Conservation (phyloP, 2,888 invertebrate genomes). For the Aethes cnicana region DNA sequence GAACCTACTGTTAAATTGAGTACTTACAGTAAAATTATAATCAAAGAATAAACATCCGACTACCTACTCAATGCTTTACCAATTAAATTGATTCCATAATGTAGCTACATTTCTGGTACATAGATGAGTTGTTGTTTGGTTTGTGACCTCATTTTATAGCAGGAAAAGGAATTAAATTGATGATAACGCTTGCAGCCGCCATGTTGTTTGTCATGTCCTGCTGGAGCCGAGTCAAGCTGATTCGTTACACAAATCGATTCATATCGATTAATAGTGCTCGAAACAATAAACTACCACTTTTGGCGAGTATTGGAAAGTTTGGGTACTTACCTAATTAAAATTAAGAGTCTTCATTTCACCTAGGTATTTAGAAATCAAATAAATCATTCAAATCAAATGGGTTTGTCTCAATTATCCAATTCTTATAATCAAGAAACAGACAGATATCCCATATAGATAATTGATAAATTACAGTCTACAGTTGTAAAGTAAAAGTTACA, state of each 20-base stretch:
- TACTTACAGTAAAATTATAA: too few relatives aligned
- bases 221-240: slow-evolving; percentile 3
- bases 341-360: too few relatives aligned
- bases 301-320: not conserved
- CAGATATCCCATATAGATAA: slow-evolving; percentile 36
- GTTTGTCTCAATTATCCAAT: slow-evolving; percentile 20
- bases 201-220: slow-evolving; percentile 46
- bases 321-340: too few relatives aligned
- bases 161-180: slow-evolving; percentile 78
- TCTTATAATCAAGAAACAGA: slow-evolving; percentile 4
- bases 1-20: too few relatives aligned
- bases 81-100: slow-evolving; percentile 32
- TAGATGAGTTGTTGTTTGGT: slow-evolving; percentile 56
- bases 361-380: not conserved
- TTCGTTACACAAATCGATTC: not conserved
- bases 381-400: not conserved
- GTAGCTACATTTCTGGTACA: slow-evolving; percentile 40
- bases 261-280: too few relatives aligned
- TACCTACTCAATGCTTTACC: too few relatives aligned
- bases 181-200: slow-evolving; percentile 62
- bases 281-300: too few relatives aligned
- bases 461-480: slow-evolving; percentile 12
- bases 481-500: slow-evolving; percentile 48
- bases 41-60: too few relatives aligned
- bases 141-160: slow-evolving; percentile 78